Evolutionary conservation across 2,797 vertebrate species (phyloP).

Genomic region (Eutrigla gurnardus): DNA sequence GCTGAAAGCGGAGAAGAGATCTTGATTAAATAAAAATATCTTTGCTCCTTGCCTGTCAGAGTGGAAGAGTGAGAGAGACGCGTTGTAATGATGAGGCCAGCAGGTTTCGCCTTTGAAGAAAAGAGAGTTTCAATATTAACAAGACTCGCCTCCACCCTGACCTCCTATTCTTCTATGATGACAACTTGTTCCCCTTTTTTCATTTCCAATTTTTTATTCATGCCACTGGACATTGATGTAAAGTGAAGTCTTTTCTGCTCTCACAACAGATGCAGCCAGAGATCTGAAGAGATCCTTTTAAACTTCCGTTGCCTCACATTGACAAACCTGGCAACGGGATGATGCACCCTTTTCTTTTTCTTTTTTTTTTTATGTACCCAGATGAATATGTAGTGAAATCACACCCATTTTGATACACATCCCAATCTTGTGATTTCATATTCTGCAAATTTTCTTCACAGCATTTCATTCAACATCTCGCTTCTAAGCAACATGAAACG

Average conservation of each 20-base stretch:
- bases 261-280: constrained; percentile 14
- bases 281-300: constrained; percentile 39
- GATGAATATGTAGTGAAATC: constrained; percentile 41
- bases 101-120: constrained; percentile 68
- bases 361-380: constrained; percentile 25
- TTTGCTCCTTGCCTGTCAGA: constrained; percentile 51
- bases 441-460: constrained; percentile 35
- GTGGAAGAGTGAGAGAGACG: constrained; percentile 25
- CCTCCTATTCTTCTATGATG: constrained; percentile 28
- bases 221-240: constrained; percentile 28
- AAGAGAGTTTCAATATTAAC: constrained; percentile 69
- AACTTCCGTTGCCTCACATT: constrained; percentile 19
- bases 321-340: constrained; percentile 17
- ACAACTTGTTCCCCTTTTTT: constrained; percentile 19
- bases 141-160: constrained; percentile 45
- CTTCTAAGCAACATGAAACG: constrained; percentile 50
- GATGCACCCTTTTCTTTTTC: constrained; percentile 12
- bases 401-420: constrained; percentile 34
- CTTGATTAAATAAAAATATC: constrained; percentile 63
- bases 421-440: constrained; percentile 46
- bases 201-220: constrained; percentile 10
- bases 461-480: constrained; percentile 41
- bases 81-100: constrained; percentile 53
- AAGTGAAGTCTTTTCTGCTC: constrained; percentile 9
- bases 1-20: constrained; percentile 63